These are phyloP conservation scores for Acestrorhynchus altus DNA, from an alignment of 2,797 vertebrate genomes.

Conservation along the genomic window DNA sequence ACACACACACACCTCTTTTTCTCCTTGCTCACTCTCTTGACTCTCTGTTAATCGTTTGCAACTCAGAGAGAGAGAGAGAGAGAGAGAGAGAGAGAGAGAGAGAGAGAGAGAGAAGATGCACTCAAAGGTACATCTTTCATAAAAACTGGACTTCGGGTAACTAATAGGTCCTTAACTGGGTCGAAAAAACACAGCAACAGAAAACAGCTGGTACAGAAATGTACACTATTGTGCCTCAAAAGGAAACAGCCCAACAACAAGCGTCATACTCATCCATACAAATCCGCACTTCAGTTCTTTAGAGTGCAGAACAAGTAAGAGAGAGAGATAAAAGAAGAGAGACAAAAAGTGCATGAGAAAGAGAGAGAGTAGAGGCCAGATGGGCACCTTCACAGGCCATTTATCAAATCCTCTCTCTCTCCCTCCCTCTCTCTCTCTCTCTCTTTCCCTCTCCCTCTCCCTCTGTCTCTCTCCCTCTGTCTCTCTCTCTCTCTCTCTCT, in stretches of 20 bases:
- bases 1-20: conserved; percentile 17
- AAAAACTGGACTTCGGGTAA: no score
- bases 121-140: no score
- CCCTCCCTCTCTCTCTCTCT: conserved; percentile 68
- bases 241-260: no score
- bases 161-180: no score
- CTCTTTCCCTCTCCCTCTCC: conserved; percentile 56
- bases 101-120: not conserved
- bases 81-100: not conserved
- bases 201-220: no score
- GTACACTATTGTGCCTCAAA: no score
- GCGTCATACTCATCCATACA: no score
- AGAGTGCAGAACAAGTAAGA: not conserved
- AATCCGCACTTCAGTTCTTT: no score
- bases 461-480: conserved; percentile 62
- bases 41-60: no score
- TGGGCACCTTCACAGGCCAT: conserved; percentile 99
- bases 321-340: not conserved
- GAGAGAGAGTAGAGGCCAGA: conserved; percentile 86
- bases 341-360: conserved; percentile 10
- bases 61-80: not conserved
- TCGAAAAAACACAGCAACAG: not conserved
- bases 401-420: conserved; percentile 93
- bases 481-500: no score
- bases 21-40: no score